A percentile compares a stretch with the other conserved stretches of the same genome.
Conservation (phyloP, 2,113 vertebrate species). For the Anarrhichthys ocellatus region DNA sequence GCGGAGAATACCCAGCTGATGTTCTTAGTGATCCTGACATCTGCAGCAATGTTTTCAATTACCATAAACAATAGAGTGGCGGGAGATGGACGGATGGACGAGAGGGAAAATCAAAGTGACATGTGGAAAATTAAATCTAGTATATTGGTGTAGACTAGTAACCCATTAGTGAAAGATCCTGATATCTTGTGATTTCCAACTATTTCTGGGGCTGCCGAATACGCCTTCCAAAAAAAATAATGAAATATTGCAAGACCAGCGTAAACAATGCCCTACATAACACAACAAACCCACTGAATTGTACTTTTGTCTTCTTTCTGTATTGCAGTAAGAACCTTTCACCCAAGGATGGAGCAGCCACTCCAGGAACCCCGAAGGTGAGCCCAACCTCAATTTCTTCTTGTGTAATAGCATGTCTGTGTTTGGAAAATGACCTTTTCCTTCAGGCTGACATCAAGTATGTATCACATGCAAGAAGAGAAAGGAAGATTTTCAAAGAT, state of each 20-base stretch:
- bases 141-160: not conserved
- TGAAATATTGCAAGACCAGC: not conserved
- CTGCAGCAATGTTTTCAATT: not conserved
- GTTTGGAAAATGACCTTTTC: not conserved
- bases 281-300: conserved; percentile 6
- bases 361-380: conserved; percentile 97
- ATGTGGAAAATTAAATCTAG: not conserved
- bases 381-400: conserved; percentile 59
- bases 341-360: conserved; percentile 90
- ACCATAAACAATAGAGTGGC: not conserved
- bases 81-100: not conserved
- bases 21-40: not conserved
- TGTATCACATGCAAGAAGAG: not conserved
- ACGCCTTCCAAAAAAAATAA: not conserved
- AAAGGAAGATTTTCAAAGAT: not conserved
- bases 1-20: not conserved
- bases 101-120: not conserved
- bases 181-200: not conserved
- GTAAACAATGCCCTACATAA: not conserved
- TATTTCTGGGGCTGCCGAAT: not conserved
- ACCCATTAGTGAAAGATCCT: not conserved
- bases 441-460: not conserved
- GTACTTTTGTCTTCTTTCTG: conserved; percentile 24
- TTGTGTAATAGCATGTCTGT: not conserved
- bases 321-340: conserved; percentile 91